Conservation (phyloP, 2,113 vertebrate genomes). For the Colaptes auratus region DNA sequence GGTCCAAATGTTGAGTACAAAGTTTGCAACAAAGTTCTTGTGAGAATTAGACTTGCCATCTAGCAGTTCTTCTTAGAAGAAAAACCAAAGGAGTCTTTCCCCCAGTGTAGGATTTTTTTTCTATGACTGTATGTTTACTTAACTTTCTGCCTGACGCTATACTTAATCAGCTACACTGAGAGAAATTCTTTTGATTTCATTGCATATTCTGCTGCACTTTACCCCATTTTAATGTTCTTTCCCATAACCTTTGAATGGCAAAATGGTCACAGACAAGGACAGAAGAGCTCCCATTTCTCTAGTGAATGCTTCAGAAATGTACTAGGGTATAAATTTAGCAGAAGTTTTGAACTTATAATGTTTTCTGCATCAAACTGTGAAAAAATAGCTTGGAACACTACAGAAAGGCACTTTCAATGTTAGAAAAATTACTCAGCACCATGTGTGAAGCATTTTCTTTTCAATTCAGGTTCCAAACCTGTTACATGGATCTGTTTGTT, state of each 20-base stretch:
- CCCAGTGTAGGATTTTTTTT: slow-evolving; percentile 24
- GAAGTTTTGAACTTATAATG: neutral
- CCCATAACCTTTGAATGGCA: slow-evolving; percentile 71
- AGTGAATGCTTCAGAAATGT: slow-evolving; percentile 49
- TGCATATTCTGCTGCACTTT: slow-evolving; percentile 62
- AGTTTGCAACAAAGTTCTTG: slow-evolving; percentile 20
- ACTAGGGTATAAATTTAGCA: slow-evolving; percentile 52
- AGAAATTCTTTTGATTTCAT: slow-evolving; percentile 68
- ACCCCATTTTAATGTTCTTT: slow-evolving; percentile 59
- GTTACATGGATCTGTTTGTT: neutral
- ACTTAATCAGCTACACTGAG: slow-evolving; percentile 63
- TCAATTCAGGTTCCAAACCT: neutral
- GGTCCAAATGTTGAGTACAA: slow-evolving; percentile 15
- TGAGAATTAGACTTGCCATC: slow-evolving; percentile 7
- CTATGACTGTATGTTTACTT: slow-evolving; percentile 65
- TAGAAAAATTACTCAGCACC: neutral
- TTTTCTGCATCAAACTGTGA: neutral
- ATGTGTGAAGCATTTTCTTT: neutral
- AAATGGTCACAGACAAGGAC: slow-evolving; percentile 52
- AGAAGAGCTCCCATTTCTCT: slow-evolving; percentile 50
- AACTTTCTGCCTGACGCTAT: slow-evolving; percentile 60
- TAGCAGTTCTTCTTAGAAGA: neutral
- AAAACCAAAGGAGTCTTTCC: slow-evolving; percentile 12
- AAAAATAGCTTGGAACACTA: slow-evolving; percentile 1
- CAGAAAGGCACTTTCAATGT: neutral